Evolutionary conservation across 1,140 invertebrate species (phyloP).

Genomic region (Eubasilissa regina): DNA sequence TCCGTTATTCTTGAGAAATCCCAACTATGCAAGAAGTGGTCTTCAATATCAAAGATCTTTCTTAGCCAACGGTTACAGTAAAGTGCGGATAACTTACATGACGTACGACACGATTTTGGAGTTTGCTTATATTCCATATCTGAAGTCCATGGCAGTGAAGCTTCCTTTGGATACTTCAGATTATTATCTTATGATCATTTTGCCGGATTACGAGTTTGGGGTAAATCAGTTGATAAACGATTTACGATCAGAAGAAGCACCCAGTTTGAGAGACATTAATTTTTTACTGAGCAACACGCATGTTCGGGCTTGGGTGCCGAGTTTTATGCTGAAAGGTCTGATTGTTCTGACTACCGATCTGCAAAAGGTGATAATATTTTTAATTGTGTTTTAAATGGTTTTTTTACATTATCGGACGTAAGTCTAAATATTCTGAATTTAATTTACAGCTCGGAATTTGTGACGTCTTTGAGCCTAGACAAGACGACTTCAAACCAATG

Average conservation of each 20-base stretch:
- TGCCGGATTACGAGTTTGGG: constrained; percentile 72
- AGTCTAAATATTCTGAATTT: constrained; percentile 5
- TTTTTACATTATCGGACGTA: too few relatives aligned
- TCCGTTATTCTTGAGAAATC: constrained; percentile 62
- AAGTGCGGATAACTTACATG: constrained; percentile 73
- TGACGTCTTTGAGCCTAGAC: constrained; percentile 84
- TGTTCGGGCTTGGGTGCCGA: constrained; percentile 82
- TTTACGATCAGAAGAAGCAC: constrained; percentile 67
- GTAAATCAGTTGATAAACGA: constrained; percentile 65
- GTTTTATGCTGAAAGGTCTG: constrained; percentile 84
- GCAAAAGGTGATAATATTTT: constrained; percentile 76
- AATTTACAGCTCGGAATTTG: constrained; percentile 79
- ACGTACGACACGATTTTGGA: constrained; percentile 83
- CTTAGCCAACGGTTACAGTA: constrained; percentile 67
- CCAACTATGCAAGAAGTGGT: constrained; percentile 31
- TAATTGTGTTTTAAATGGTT: too few relatives aligned
- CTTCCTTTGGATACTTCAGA: constrained; percentile 81
- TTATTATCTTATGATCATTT: constrained; percentile 76
- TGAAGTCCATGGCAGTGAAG: constrained; percentile 80
- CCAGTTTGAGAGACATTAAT: constrained; percentile 77
- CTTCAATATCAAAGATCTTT: constrained; percentile 63
- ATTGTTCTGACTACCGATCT: constrained; percentile 83
- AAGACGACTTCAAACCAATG: constrained; percentile 83
- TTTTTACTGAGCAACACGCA: constrained; percentile 77
- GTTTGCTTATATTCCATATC: constrained; percentile 80